Percentiles rank a stretch among this genome's conserved stretches.
Evolutionary conservation across 1,140 invertebrate genomes (phyloP).

Genomic region (Rhyacophila brunnea): DNA sequence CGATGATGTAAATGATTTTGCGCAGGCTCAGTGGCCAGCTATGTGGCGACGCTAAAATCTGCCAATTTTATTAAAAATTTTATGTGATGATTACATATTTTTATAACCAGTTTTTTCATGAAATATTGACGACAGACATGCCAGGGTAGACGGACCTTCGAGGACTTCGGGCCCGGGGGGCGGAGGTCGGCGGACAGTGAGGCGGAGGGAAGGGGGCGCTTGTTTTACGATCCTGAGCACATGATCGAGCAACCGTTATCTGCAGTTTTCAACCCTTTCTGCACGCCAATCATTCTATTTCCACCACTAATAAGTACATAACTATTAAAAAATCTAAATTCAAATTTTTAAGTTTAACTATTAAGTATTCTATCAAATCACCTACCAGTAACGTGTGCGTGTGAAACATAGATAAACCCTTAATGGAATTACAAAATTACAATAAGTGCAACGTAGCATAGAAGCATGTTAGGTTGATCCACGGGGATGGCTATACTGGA

Average conservation of each 20-base stretch:
- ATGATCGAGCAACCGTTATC: conserved; percentile 13
- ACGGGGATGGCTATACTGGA: too few relatives aligned
- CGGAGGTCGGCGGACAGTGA: neutral
- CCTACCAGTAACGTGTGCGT: too few relatives aligned
- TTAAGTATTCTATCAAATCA: too few relatives aligned
- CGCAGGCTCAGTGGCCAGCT: too few relatives aligned
- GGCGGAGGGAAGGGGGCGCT: too few relatives aligned
- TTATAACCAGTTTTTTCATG: conserved; percentile 34
- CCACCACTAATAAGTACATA: too few relatives aligned
- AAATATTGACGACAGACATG: conserved; percentile 33
- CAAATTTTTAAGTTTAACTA: too few relatives aligned
- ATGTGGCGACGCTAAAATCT: conserved; percentile 17
- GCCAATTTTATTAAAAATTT: conserved; percentile 33
- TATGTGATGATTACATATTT: conserved; percentile 31
- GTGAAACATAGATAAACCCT: too few relatives aligned
- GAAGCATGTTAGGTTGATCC: too few relatives aligned
- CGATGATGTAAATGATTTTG: neutral
- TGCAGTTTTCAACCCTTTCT: neutral
- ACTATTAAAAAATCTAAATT: too few relatives aligned
- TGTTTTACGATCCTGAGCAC: neutral
- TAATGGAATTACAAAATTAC: too few relatives aligned
- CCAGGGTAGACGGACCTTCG: conserved; percentile 3
- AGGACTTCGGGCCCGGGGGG: neutral
- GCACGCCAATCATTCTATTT: neutral
- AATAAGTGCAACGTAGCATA: too few relatives aligned